These are phyloP conservation scores for Carcinoscorpius rotundicauda DNA, from an alignment of 1,140 invertebrate genomes.

Conservation along the genomic window DNA sequence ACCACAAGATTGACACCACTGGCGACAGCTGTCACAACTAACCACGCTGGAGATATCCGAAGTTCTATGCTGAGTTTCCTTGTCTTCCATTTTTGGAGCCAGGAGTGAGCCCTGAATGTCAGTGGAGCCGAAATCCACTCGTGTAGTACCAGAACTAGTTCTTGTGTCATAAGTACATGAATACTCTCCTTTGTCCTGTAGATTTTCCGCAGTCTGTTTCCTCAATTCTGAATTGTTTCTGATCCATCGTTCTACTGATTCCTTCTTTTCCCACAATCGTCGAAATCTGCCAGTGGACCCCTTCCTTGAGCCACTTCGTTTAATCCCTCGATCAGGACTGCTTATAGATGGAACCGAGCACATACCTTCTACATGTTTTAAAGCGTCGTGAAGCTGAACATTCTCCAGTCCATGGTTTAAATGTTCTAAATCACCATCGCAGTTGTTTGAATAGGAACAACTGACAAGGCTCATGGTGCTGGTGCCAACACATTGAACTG, in stretches of 20 bases:
- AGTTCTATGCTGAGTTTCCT: conserved; percentile 32
- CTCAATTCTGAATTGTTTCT: conserved; percentile 21
- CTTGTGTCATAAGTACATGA: conserved; percentile 66
- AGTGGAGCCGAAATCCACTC: conserved; percentile 40
- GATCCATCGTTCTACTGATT: conserved; percentile 22
- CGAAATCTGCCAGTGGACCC: not conserved
- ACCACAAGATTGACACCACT: conserved; percentile 21
- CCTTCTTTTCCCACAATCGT: conserved; percentile 18
- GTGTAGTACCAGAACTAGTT: conserved; percentile 54
- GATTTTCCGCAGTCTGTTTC: conserved; percentile 20
- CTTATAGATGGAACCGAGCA: not conserved
- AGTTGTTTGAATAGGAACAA: conserved; percentile 29
- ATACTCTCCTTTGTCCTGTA: conserved; percentile 41
- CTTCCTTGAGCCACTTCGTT: conserved; percentile 14
- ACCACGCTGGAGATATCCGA: conserved; percentile 29
- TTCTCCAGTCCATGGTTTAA: conserved; percentile 43
- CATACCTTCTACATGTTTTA: not conserved
- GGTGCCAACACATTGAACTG: conserved; percentile 12
- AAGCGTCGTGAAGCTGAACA: conserved; percentile 36
- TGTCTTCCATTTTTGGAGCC: too few species aligned
- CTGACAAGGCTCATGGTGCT: conserved; percentile 13
- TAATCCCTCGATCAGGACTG: conserved; percentile 3
- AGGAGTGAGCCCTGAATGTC: too few species aligned
- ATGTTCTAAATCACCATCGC: conserved; percentile 39
- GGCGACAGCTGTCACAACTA: conserved; percentile 23